These are phyloP conservation scores for Neoseiulus cucumeris DNA, from an alignment of 1,140 invertebrate species.

Conservation along the genomic window DNA sequence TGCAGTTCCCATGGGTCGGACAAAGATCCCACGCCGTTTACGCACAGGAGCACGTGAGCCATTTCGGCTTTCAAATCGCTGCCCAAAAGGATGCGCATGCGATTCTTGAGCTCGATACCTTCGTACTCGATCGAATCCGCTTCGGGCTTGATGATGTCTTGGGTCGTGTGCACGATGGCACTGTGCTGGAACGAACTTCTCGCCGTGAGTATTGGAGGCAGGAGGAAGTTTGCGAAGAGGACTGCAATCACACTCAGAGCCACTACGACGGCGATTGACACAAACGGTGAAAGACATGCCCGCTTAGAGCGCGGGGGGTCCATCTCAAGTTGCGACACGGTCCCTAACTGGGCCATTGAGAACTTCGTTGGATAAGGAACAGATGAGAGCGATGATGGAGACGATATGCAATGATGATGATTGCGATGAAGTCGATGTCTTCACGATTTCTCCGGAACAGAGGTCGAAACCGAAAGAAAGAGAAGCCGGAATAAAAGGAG, in stretches of 20 bases:
- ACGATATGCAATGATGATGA: no score
- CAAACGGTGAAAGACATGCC: not conserved
- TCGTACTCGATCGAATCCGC: not conserved
- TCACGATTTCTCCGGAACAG: no score
- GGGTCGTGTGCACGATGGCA: not conserved
- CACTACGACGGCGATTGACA: not conserved
- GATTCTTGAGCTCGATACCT: not conserved
- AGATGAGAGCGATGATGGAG: no score
- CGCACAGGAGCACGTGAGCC: not conserved
- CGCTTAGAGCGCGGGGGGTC: not conserved
- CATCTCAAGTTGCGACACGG: not conserved
- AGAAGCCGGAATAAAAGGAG: no score
- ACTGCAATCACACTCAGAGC: not conserved
- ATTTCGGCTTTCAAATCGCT: not conserved
- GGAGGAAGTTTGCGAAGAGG: not conserved
- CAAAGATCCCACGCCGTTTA: constrained; percentile 2
- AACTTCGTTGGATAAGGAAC: not conserved
- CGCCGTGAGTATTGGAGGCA: not conserved
- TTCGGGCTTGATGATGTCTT: not conserved
- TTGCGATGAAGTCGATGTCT: no score
- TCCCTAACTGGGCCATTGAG: not conserved
- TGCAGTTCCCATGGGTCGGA: not conserved
- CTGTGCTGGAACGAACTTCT: not conserved
- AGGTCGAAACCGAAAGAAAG: no score
- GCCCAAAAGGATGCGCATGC: not conserved